Conservation (phyloP, 2,888 invertebrate genomes). For the Drosophila ezoana region DNA sequence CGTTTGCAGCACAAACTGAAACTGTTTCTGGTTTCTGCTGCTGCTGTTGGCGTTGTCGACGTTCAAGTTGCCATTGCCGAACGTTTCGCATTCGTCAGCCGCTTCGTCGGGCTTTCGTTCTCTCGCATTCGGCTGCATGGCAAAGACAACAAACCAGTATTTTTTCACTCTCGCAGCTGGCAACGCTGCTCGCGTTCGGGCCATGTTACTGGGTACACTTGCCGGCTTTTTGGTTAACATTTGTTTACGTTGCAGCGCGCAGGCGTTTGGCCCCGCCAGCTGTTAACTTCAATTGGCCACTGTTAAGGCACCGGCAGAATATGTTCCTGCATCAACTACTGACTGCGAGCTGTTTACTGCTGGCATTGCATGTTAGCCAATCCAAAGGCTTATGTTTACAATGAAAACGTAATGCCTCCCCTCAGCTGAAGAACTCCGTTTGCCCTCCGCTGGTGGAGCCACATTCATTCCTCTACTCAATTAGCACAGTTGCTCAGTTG, state of each 20-base stretch:
- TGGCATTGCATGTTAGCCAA: slow-evolving; percentile 29
- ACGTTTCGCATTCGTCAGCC: background rate
- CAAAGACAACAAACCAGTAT: slow-evolving; percentile 48
- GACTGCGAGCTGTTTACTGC: slow-evolving; percentile 1
- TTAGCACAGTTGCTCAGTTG: slow-evolving; percentile 31
- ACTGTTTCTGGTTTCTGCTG: slow-evolving; percentile 61
- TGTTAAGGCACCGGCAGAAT: slow-evolving; percentile 27
- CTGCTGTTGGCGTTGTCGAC: slow-evolving; percentile 6
- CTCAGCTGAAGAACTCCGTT: too few species aligned
- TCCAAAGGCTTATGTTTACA: slow-evolving; percentile 22
- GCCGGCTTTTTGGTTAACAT: slow-evolving; percentile 72
- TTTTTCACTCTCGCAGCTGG: slow-evolving; percentile 39
- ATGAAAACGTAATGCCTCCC: too few species aligned
- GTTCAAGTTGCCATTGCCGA: slow-evolving; percentile 3
- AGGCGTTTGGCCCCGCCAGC: slow-evolving; percentile 47
- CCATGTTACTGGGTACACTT: slow-evolving; percentile 48
- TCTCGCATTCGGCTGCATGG: slow-evolving; percentile 23
- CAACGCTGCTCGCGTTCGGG: slow-evolving; percentile 44
- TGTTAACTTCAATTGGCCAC: slow-evolving; percentile 33
- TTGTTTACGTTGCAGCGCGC: slow-evolving; percentile 70
- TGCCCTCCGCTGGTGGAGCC: background rate
- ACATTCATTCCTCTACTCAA: slow-evolving; percentile 27
- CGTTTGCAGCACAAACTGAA: slow-evolving; percentile 82
- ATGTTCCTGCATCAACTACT: slow-evolving; percentile 7
- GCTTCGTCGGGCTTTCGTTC: slow-evolving; percentile 37